phyloP scores from a whole-genome alignment of 64 coral and sea anemone species.

The Stichodactyla helianthus region DNA sequence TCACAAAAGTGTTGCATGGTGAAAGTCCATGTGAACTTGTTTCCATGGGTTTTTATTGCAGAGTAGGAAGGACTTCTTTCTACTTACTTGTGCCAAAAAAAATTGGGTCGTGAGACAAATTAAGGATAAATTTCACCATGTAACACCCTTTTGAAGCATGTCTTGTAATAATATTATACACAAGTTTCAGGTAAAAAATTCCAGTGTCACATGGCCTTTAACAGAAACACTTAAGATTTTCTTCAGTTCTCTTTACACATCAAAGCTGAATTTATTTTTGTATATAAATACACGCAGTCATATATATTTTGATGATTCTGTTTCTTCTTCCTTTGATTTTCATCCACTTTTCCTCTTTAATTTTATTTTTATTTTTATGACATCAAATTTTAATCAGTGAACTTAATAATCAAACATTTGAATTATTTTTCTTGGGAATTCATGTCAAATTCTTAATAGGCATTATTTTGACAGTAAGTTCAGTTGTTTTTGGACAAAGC shows the following conservation, averaged over 20 bases:
- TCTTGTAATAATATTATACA: too few species aligned
- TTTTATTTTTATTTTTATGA: background rate
- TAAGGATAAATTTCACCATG: too few species aligned
- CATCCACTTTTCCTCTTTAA: background rate
- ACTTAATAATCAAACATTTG: background rate
- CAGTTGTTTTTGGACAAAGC: background rate
- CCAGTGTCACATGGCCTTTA: too few species aligned
- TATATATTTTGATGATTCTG: background rate
- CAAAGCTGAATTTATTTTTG: conserved; percentile 7
- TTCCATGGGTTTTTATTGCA: too few species aligned
- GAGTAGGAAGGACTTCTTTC: too few species aligned
- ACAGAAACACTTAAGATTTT: background rate
- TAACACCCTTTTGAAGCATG: too few species aligned
- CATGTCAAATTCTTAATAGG: background rate
- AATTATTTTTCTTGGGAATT: background rate
- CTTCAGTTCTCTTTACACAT: background rate
- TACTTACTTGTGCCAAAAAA: too few species aligned
- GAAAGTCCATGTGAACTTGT: too few species aligned
- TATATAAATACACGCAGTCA: background rate
- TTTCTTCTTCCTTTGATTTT: background rate
- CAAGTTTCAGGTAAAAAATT: too few species aligned
- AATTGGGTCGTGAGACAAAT: too few species aligned
- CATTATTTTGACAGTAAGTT: background rate
- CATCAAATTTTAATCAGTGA: background rate
- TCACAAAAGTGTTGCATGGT: too few species aligned